These are phyloP conservation scores for Callopanchax toddi DNA, from an alignment of 2,113 vertebrate species.

Conservation along the genomic window DNA sequence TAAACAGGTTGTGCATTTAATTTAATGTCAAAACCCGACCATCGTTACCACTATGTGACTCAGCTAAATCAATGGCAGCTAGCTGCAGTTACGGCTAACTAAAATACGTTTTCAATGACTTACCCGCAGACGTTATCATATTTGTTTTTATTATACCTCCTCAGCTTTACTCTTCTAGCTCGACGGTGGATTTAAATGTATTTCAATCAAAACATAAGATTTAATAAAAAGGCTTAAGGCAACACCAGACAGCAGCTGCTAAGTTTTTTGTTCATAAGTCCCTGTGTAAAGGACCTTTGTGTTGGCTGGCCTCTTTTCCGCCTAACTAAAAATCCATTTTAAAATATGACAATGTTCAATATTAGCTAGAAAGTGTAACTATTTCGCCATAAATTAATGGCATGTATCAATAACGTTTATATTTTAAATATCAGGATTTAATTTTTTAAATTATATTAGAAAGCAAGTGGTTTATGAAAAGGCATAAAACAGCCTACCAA, in stretches of 20 bases:
- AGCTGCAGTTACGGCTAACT: constrained; percentile 36
- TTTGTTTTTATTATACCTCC: constrained; percentile 37
- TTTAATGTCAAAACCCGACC: background rate
- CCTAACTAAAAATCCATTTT: constrained; percentile 38
- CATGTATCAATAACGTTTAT: background rate
- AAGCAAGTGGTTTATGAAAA: background rate
- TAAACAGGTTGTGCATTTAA: background rate
- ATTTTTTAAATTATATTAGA: background rate
- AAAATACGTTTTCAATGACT: constrained; percentile 31
- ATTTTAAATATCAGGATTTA: rapidly evolving
- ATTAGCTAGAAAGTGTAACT: rapidly evolving
- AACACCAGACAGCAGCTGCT: constrained; percentile 16
- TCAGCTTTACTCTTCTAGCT: constrained; percentile 15
- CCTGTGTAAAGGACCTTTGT: constrained; percentile 43
- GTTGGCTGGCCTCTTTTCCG: constrained; percentile 8
- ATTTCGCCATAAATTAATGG: background rate
- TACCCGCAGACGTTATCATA: constrained; percentile 85
- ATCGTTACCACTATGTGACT: constrained; percentile 77
- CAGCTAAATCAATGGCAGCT: constrained; percentile 80
- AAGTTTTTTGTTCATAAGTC: constrained; percentile 54
- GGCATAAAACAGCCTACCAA: background rate
- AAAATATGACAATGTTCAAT: background rate
- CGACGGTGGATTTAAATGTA: background rate
- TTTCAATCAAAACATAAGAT: background rate
- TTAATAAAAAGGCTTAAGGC: background rate